phyloP scores from a whole-genome alignment of 2,113 vertebrate species.

The Limnothrissa miodon region DNA sequence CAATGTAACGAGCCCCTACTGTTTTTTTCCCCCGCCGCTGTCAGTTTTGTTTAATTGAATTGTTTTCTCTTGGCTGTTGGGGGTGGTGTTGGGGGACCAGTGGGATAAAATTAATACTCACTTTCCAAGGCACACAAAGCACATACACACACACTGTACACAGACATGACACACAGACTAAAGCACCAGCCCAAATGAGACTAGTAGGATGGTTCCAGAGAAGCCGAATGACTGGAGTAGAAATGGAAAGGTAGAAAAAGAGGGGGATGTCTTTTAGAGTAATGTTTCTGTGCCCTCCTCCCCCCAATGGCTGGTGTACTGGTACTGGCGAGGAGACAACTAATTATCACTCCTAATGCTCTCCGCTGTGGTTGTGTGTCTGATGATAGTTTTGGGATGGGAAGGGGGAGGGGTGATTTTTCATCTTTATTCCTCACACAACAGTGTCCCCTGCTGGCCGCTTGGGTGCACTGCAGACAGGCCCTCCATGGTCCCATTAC shows the following conservation, averaged over 20 bases:
- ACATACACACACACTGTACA: not conserved
- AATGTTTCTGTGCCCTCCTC: not conserved
- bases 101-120: constrained; percentile 27
- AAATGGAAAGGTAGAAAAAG: not conserved
- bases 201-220: not conserved
- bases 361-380: constrained; percentile 16
- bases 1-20: not conserved
- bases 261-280: not conserved
- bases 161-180: not conserved
- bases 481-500: not conserved
- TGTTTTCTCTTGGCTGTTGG: constrained; percentile 38
- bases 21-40: constrained; percentile 14
- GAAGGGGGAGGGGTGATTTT: not conserved
- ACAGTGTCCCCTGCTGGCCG: constrained; percentile 69
- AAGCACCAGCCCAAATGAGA: constrained; percentile 11
- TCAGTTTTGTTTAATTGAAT: constrained; percentile 43
- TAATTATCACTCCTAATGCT: constrained; percentile 36
- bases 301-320: not conserved
- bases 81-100: constrained; percentile 36
- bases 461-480: not conserved
- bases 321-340: constrained; percentile 19
- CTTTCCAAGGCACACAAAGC: not conserved
- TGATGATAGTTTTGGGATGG: not conserved
- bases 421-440: constrained; percentile 47
- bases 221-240: not conserved